phyloP scores from a whole-genome alignment of 2,113 vertebrate genomes.

The Lipophrys pholis region DNA sequence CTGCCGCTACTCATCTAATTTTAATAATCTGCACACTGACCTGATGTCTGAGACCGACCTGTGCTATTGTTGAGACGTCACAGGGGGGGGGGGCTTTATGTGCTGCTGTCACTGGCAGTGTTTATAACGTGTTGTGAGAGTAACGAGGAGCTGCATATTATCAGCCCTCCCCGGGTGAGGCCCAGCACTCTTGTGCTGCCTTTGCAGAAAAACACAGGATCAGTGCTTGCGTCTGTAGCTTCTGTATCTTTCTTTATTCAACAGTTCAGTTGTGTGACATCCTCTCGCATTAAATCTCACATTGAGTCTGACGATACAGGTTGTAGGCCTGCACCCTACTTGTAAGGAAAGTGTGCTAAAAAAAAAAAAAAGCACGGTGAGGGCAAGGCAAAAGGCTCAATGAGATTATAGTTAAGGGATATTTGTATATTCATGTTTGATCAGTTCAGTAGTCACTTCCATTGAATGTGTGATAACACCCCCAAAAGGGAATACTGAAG shows the following conservation, averaged over 20 bases:
- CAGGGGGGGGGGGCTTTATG: slow-evolving; percentile 16
- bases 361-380: no score
- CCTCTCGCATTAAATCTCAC: slow-evolving; percentile 1
- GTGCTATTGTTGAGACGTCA: slow-evolving; percentile 12
- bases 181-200: slow-evolving; percentile 46
- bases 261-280: slow-evolving; percentile 30
- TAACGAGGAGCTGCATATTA: slow-evolving; percentile 30
- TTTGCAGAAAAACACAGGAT: slow-evolving; percentile 59
- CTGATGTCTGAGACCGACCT: slow-evolving; percentile 25
- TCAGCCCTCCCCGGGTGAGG: slow-evolving; percentile 46
- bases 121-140: slow-evolving; percentile 23
- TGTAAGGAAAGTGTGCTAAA: not conserved
- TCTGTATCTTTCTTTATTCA: slow-evolving; percentile 33
- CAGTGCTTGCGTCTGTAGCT: slow-evolving; percentile 21
- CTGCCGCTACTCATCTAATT: slow-evolving; percentile 6
- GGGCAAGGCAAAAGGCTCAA: no score
- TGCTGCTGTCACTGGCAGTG: slow-evolving; percentile 30
- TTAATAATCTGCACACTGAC: slow-evolving; percentile 12
- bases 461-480: no score
- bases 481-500: no score
- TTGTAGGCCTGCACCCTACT: not conserved
- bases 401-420: no score
- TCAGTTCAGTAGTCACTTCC: no score
- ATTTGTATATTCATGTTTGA: no score
- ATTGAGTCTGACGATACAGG: not conserved